Percentiles rank a stretch among this genome's conserved stretches.
Evolutionary conservation across 2,888 invertebrate species (phyloP).

Genomic region (Drosophila algonquin): DNA sequence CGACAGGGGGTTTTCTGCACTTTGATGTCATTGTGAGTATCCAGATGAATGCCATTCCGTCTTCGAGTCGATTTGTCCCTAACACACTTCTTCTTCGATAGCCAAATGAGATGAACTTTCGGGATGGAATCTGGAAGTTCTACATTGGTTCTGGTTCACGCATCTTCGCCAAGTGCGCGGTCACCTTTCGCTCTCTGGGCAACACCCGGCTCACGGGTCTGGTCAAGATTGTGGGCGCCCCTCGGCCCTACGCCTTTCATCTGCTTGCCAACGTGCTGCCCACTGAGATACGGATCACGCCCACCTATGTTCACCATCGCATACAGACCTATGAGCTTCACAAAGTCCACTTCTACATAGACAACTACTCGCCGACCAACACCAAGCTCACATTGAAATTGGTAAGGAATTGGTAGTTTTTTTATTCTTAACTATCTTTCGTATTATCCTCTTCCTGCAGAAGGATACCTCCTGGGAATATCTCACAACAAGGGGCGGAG

Average conservation of each 20-base stretch:
- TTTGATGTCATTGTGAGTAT: conserved; percentile 78
- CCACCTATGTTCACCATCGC: conserved; percentile 46
- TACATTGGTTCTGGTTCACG: conserved; percentile 56
- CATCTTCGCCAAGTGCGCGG: conserved; percentile 53
- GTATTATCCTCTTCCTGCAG: conserved; percentile 35
- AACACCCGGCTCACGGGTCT: conserved; percentile 66
- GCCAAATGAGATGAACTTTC: conserved; percentile 73
- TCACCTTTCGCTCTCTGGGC: conserved; percentile 68
- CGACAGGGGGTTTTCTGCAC: conserved; percentile 76
- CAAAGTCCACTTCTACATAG: conserved; percentile 69
- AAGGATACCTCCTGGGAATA: conserved; percentile 53
- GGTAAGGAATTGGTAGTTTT: conserved; percentile 54
- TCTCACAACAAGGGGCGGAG: conserved; percentile 69
- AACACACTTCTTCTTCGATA: conserved; percentile 8
- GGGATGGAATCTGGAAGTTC: conserved; percentile 73
- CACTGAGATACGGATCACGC: conserved; percentile 61
- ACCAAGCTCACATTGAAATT: conserved; percentile 71
- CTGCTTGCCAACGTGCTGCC: conserved; percentile 71
- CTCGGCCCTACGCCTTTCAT: conserved; percentile 65
- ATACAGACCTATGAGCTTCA: conserved; percentile 62
- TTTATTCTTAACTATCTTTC: not conserved
- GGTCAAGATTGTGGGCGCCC: conserved; percentile 74
- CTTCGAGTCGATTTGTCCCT: too few relatives aligned
- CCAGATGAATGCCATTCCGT: too few relatives aligned
- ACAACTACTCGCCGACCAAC: conserved; percentile 74